Evolutionary conservation across 2,888 invertebrate genomes (phyloP).

Genomic region (Xylocampa areola): DNA sequence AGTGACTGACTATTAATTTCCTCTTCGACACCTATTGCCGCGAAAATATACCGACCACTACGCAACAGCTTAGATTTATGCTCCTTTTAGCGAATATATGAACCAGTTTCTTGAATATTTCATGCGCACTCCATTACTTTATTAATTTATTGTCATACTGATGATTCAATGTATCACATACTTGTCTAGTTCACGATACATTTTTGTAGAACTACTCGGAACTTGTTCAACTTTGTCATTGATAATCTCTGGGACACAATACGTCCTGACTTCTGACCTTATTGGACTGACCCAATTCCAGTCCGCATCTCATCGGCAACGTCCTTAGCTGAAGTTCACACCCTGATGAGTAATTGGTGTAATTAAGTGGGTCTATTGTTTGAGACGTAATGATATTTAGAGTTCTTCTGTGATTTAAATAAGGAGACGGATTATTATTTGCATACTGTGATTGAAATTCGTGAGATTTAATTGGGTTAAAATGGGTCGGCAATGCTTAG

Average conservation of each 20-base stretch:
- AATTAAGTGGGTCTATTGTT: conserved; percentile 34
- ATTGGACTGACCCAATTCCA: not conserved
- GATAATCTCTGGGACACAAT: conserved; percentile 7
- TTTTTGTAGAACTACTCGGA: conserved; percentile 1
- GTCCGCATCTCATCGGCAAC: conserved; percentile 4
- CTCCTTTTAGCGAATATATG: conserved; percentile 44
- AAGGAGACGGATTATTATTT: conserved; percentile 35
- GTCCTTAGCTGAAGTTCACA: conserved; percentile 5
- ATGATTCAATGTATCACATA: conserved; percentile 25
- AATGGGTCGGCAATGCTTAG: not conserved
- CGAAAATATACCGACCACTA: conserved; percentile 34
- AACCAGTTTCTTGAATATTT: conserved; percentile 40
- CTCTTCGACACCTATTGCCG: conserved; percentile 29
- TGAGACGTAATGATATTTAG: conserved; percentile 18
- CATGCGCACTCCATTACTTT: conserved; percentile 48
- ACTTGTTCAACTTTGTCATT: conserved; percentile 4
- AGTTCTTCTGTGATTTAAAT: conserved; percentile 37
- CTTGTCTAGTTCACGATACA: not conserved
- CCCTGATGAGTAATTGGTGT: conserved; percentile 24
- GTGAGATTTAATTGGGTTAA: conserved; percentile 34
- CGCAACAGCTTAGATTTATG: conserved; percentile 42
- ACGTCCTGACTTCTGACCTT: not conserved
- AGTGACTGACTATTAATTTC: conserved; percentile 38
- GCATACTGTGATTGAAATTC: conserved; percentile 34
- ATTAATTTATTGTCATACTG: conserved; percentile 48